Evolutionary conservation across 2,113 vertebrate genomes (phyloP).

Genomic region (Tragulus kanchil): DNA sequence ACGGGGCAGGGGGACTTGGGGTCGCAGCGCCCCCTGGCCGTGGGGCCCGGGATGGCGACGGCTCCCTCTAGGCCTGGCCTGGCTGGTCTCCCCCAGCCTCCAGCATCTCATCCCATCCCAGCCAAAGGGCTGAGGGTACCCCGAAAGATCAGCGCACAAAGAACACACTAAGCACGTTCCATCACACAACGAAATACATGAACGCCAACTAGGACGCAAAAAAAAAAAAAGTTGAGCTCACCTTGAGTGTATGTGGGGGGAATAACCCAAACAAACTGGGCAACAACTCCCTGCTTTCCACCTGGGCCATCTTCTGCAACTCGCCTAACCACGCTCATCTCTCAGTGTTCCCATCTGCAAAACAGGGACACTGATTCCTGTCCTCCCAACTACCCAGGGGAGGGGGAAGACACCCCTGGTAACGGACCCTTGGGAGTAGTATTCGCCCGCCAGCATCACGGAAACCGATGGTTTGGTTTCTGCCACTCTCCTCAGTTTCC

Average conservation of each 20-base stretch:
- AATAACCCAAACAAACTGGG: background rate
- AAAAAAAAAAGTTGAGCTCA: too few species aligned
- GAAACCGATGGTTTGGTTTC: too few species aligned
- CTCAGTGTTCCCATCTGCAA: background rate
- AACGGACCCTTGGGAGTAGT: background rate
- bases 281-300: background rate
- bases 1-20: background rate
- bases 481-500: fast-evolving
- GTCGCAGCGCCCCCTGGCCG: constrained; percentile 35
- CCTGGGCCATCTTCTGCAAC: background rate
- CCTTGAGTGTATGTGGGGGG: background rate
- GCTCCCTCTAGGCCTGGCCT: background rate
- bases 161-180: fast-evolving
- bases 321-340: background rate
- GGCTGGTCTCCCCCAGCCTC: fast-evolving
- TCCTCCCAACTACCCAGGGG: background rate
- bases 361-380: background rate
- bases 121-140: fast-evolving
- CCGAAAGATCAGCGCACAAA: fast-evolving
- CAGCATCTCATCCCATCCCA: background rate
- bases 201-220: background rate
- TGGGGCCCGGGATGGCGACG: background rate
- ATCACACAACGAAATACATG: background rate
- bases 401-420: background rate
- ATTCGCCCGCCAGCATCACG: background rate